Base-by-base conservation (phyloP, 2,888 invertebrate genomes). In the Platycheirus albimanus region DNA sequence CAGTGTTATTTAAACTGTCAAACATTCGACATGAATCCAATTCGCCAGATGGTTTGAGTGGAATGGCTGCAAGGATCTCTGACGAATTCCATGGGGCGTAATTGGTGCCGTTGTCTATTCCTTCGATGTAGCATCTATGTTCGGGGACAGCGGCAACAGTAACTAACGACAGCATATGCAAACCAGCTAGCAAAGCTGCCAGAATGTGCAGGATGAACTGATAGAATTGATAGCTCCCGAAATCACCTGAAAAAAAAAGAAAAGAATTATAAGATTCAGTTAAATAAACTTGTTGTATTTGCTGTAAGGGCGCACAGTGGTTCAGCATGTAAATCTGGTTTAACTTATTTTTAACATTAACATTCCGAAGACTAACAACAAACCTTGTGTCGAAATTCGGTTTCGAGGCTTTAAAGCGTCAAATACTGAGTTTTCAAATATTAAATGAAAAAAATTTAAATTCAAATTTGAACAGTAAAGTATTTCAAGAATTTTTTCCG, bases 121-220 rank as follows among this genome's bases (percentile, higher is more conserved):
- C 93, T 43, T 88, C 87, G 45, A 91, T 89, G 52, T 88, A 91
- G 84, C 90, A 93, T n/a, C 90, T 87, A 91, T 96, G 95, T 43
- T 94, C 94, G 1, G 96, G 96, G 56, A 95, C 94, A 11, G 96
- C 96, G 1, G 95, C 95, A 0, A 96, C 95, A 0, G 96, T 96
- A 8, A 95, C 94, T 70, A 96, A 89, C 0, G 95, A 95, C 81
- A 96, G 90, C 96, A 96, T 96, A 88, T 96, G 96, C 81, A 90
- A 66, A 10, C 96, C 96, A 1, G 96, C 96, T 0, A 95, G 95
- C 86, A 96, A 90, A 0, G 95, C 96, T 7, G 95, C 94, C 47
- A 96, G 89, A 64, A 96, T 93, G 89, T 96, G 96, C 0, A 96
- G 92, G 45, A 94, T 91, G 89, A 95, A 96, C 90, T 96, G 96